Base-by-base conservation (phyloP, 1,140 invertebrate species). In the Littorina saxatilis region DNA sequence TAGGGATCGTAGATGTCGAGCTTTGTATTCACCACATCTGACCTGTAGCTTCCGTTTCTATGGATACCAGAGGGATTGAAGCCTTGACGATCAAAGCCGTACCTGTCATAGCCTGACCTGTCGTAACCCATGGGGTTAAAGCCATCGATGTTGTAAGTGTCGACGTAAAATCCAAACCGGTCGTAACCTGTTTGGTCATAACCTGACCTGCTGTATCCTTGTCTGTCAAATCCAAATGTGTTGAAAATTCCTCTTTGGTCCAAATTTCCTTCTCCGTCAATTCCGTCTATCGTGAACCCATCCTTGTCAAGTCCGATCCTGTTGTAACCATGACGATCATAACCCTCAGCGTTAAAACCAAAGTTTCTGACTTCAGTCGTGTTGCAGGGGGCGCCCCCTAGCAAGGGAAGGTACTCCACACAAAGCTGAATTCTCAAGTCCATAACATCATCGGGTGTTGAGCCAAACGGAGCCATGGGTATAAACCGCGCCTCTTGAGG, bases 141-240 rank as follows among this genome's bases (percentile, higher is more conserved):
- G 9, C 88, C 88, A 84, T 90, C 89, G 50, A 87, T 55, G 72
- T 90, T 89, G 66, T 86, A 90, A 27, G 83, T 82, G 43, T 90
- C 86, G 17, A 83, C 79, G 79, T 86, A 87, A 81, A 88, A 90
- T 55, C 87, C 88, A 82, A 80, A 84, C 47, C 82, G 77, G 74
- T 90, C 89, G 79, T 87, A 86, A 17, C 88, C 89, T 29, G 79
- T 82, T 47, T 52, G 43, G 81, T 90, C 89, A 83, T 85, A 89
- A 5, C 89, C 89, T 55, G 80, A 58, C n/a, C 89, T 52, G 39
- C 80, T 80, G 79, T 86, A 90, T 1, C 89, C 89, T 61, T 87
- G 63, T 77, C 81, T 84, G 82, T 89, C 85, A 73, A 80, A 88
- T 35, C 88, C 86, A 74, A 80, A n/a, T 11, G 66, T 81, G 83